Evolutionary conservation across 2,797 vertebrate genomes (phyloP), one percentile per base, ranked within the genome.

Genomic region (Acanthurus lineatus): DNA sequence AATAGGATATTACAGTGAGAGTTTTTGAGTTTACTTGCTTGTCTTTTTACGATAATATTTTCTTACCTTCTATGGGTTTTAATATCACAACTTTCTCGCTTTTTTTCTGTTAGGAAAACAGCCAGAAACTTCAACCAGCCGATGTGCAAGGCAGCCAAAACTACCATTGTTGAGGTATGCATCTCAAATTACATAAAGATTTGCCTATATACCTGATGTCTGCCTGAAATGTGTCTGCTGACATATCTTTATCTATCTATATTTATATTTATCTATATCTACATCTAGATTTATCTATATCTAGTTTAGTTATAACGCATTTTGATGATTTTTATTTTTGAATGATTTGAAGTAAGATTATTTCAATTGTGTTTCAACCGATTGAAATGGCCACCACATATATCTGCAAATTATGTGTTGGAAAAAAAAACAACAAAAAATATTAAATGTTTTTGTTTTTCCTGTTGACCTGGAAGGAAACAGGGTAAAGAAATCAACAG

Each of bases 101-200:
- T 4, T 76, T 5, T 67, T 7, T 62, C 15, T 83, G 15, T 12
- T 49, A 99, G 98, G 86, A 99, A 98, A 95, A 99, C 97, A 0
- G 98, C 98, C 47, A 96, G 97, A 84, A 99, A 99, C 91, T 99
- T 99, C 91, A 99, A 99, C 89, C 96, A 97, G 73, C 97, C 98
- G 0, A 99, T 99, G 98, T 99, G 98, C 91, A 99, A 99, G 93
- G 98, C 98, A 88, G 97, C 98, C 32, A 95, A 94, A 86, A 96
- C 93, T 83, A 99, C 98, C 15, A 94, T 99, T 19, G 97, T 99
- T 35, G 98, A 99, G 97, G 98, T 99, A 95, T 59, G 93, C 40
- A 58, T 49, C 69, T 66, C 4, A 9, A 44, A 5, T 28, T 64
- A 22, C 52, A 67, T 38, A 66, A 2, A 66, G 20, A 7, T 16